Conservation (phyloP, 1,140 invertebrate species). For the Drosophila ficusphila region DNA sequence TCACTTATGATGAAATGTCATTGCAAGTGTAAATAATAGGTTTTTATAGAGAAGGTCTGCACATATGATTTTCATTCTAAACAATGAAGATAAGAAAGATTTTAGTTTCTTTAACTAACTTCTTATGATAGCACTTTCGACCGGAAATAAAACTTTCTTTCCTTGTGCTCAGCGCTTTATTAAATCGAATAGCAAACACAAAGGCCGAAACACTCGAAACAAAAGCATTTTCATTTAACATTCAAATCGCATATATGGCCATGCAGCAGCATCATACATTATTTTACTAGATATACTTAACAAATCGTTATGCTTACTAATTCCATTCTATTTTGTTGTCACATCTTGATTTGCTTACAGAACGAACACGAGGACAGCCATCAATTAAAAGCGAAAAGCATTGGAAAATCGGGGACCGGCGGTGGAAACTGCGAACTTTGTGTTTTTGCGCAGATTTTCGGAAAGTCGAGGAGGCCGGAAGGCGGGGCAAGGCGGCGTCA, state of each 20-base stretch:
- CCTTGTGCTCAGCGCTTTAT: conserved; percentile 3
- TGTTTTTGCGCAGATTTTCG: conserved; percentile 38
- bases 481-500: conserved; percentile 72
- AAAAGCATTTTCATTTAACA: conserved; percentile 37
- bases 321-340: conserved; percentile 48
- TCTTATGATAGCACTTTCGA: too few relatives aligned
- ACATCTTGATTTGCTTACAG: conserved; percentile 48
- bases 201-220: conserved; percentile 29
- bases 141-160: conserved; percentile 33
- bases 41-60: too few relatives aligned
- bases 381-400: conserved; percentile 32
- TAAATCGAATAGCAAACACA: conserved; percentile 27
- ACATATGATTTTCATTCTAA: too few relatives aligned
- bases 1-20: too few relatives aligned
- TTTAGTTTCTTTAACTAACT: neutral
- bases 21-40: neutral
- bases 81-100: neutral
- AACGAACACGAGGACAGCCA: conserved; percentile 45
- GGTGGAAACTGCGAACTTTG: conserved; percentile 19
- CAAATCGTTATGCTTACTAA: conserved; percentile 43
- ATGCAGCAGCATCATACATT: conserved; percentile 15
- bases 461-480: conserved; percentile 22
- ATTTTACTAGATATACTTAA: conserved; percentile 9
- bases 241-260: conserved; percentile 29
- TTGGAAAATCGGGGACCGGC: conserved; percentile 30